Evolutionary conservation across 2,888 invertebrate species (phyloP).

Genomic region (Drosophila nigricruria): DNA sequence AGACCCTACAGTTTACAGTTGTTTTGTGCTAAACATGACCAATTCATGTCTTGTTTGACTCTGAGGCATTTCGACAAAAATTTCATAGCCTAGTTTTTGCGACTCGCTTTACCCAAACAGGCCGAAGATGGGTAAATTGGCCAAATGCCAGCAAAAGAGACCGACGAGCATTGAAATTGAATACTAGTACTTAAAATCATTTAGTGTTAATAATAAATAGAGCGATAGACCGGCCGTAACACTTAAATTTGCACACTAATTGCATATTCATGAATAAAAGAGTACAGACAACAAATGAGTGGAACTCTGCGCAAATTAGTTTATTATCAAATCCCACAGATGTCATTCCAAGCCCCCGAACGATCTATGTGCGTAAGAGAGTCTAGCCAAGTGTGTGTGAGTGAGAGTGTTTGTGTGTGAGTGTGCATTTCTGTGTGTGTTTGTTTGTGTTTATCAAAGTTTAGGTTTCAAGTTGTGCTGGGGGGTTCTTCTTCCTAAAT

Average conservation of each 20-base stretch:
- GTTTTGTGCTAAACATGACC: conserved; percentile 46
- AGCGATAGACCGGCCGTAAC: conserved; percentile 48
- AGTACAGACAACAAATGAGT: conserved; percentile 31
- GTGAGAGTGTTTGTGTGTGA: conserved; percentile 4
- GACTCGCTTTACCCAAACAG: background rate
- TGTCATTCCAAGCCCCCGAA: conserved; percentile 68
- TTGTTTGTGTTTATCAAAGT: conserved; percentile 55
- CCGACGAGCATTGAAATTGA: conserved; percentile 58
- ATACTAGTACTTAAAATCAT: conserved; percentile 63
- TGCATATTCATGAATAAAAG: conserved; percentile 79
- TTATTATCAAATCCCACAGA: conserved; percentile 80
- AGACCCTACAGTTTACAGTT: conserved; percentile 6
- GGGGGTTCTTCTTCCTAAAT: conserved; percentile 53
- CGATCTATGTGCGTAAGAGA: conserved; percentile 18
- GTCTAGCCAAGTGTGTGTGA: background rate
- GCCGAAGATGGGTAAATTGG: conserved; percentile 32
- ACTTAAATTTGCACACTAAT: conserved; percentile 79
- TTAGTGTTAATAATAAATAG: conserved; percentile 77
- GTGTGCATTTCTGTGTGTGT: conserved; percentile 8
- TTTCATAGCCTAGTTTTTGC: conserved; percentile 43
- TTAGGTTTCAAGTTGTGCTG: conserved; percentile 44
- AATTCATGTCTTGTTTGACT: conserved; percentile 63
- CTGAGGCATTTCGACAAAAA: conserved; percentile 56
- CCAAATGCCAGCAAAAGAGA: conserved; percentile 36
- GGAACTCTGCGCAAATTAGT: conserved; percentile 57